Evolutionary conservation across 2,113 vertebrate genomes (phyloP).

Genomic region (Ceuthmochares aereus): DNA sequence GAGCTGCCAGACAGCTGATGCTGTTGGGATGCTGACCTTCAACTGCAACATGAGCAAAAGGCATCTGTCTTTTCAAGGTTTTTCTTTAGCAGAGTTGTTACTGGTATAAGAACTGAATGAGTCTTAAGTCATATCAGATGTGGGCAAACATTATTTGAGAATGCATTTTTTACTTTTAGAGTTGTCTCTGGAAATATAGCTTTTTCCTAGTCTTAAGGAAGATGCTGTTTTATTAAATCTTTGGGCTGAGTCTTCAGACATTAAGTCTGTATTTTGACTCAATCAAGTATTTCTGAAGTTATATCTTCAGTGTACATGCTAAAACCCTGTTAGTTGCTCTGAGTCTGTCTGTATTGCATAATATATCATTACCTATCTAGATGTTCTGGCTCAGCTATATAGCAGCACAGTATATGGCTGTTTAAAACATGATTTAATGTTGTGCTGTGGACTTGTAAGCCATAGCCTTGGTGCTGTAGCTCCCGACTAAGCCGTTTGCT

Average conservation of each 20-base stretch:
- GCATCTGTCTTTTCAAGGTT: neutral
- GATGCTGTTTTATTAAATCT: neutral
- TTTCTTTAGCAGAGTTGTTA: neutral
- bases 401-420: neutral
- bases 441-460: neutral
- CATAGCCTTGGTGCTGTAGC: neutral
- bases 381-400: neutral
- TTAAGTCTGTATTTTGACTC: neutral
- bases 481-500: neutral
- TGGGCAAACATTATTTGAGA: neutral
- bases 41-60: rapidly evolving
- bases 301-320: rapidly evolving
- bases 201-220: neutral
- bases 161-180: neutral
- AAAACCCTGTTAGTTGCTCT: neutral
- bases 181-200: neutral
- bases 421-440: neutral
- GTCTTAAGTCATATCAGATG: neutral
- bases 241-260: rapidly evolving
- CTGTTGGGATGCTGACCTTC: neutral
- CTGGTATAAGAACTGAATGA: neutral
- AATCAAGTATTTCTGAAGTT: neutral
- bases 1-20: neutral
- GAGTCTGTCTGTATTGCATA: rapidly evolving
- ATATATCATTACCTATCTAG: too few species aligned